Base-by-base conservation (phyloP, 2,888 invertebrate genomes). In the Drosophila putrida region DNA sequence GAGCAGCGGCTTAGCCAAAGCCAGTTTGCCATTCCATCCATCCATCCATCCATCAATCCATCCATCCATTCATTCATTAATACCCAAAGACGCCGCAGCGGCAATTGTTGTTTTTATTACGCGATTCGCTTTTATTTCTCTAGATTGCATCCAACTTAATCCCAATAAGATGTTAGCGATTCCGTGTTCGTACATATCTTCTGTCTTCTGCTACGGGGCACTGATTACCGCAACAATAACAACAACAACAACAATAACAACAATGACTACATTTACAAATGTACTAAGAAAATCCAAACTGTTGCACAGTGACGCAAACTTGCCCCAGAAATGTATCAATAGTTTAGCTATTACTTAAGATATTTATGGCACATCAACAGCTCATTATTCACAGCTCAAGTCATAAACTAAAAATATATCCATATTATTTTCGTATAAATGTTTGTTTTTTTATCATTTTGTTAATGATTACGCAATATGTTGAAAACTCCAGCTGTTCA, bases 51-150 rank as follows among this genome's bases (percentile, higher is more conserved):
- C 27, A n/a, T 41, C 11, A 28, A 33, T 35, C 8, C 54, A 71
- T 55, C 51, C 71, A 55, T 41, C 74, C 76, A 77, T 74, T 86
- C 87, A 85, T 78, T 80, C 82, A 79, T 84, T 88, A 84, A 84
- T 83, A 75, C 72, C 79, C 64, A 75, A 70, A 68, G 71, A 68
- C 51, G 70, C 47, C 61, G 51, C 46, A 70, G 66, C 49, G 62
- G 66, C 84, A 82, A 80, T 82, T 85, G 70, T 74, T 78, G 75
- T 46, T 78, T 59, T 85, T 87, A 85, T 85, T 82, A 89, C 58
- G 75, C 70, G 74, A 83, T 76, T 75, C 72, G 62, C 66, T 66
- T 72, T 76, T 84, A 70, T 78, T 66, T 68, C 71, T 58, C 33
- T 62, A 65, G 75, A 78, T 75, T 78, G 87, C 86, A 80, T 55